phyloP scores from a whole-genome alignment of 64 coral and sea anemone species.

The Pocillopora damicornis region DNA sequence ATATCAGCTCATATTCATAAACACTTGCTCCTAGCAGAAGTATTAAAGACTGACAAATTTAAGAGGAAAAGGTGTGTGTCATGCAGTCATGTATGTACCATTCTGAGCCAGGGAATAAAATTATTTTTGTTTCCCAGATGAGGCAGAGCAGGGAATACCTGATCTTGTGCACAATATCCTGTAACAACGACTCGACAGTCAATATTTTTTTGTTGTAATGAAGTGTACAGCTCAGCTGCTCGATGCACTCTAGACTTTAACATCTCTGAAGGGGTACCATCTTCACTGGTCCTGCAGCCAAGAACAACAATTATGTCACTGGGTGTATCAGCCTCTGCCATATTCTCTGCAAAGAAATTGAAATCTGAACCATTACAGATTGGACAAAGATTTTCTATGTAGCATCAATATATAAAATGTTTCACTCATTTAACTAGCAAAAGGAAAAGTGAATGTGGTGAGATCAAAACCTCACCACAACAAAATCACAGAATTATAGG shows the following conservation, averaged over 20 bases:
- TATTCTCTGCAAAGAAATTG: background rate
- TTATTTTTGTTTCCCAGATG: too few relatives aligned
- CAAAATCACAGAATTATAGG: too few relatives aligned
- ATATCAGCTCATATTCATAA: too few relatives aligned
- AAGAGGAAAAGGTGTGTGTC: too few relatives aligned
- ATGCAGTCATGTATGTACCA: too few relatives aligned
- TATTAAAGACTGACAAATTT: too few relatives aligned
- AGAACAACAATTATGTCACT: slow-evolving; percentile 59
- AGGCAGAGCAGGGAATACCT: background rate
- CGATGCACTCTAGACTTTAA: slow-evolving; percentile 61
- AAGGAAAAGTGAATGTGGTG: too few relatives aligned
- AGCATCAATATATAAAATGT: too few relatives aligned
- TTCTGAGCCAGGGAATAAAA: too few relatives aligned
- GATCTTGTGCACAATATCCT: slow-evolving; percentile 64
- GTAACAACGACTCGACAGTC: slow-evolving; percentile 57
- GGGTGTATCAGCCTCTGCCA: background rate
- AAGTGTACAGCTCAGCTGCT: slow-evolving; percentile 59
- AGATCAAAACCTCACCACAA: too few relatives aligned
- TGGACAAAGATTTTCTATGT: background rate
- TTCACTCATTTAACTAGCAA: too few relatives aligned
- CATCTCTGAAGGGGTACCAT: slow-evolving; percentile 63
- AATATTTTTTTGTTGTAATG: slow-evolving; percentile 43
- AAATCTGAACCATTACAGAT: background rate
- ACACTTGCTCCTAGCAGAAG: too few relatives aligned
- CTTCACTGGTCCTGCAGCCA: slow-evolving; percentile 58